Base-by-base conservation (phyloP, 2,113 vertebrate genomes). In the Turnix velox region DNA sequence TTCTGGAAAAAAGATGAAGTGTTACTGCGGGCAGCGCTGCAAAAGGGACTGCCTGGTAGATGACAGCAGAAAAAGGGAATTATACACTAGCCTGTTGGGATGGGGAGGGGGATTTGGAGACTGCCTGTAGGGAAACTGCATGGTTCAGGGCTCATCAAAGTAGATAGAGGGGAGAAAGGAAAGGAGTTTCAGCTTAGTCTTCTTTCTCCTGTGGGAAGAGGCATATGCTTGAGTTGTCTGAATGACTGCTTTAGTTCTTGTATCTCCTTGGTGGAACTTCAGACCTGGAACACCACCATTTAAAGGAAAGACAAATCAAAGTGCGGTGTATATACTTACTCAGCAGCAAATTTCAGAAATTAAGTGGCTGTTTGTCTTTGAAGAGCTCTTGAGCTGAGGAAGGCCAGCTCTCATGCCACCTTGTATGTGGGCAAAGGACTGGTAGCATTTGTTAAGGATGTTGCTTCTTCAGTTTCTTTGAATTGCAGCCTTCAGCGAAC, bases 201-300 rank as follows among this genome's bases (percentile, higher is more conserved):
- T 62, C 59, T 42, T 68, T 48, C 49, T 94, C 81, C 79, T 49
- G 45, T 19, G 81, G 65, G 65, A 85, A 84, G 58, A 88, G 52
- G 43, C 68, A 61, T 2, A 1, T 3, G 12, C 33, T 14, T 9
- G 14, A 63, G 23, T 54, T 91, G 77, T 55, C 90, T 95, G 89
- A 7, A 85, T 93, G 61, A 51, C n/a, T 96, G 95, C 43, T 95
- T 92, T 55, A 91, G 71, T 87, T 96, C 71, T 88, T 90, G 42
- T 72, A 22, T 82, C 78, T 92, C 87, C 84, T 87, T 87, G 20
- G 7, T 89, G 77, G 58, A 79, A 42, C 62, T 72, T 74, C 46
- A 68, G 77, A 96, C 79, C 69, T 95, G 84, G 94, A 88, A 57
- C 95, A 67, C 1, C 35, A 49, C 19, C 10, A 2, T 75, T 89